phyloP scores from a whole-genome alignment of 2,888 invertebrate genomes.

The Caenorhabditis panamensis region DNA sequence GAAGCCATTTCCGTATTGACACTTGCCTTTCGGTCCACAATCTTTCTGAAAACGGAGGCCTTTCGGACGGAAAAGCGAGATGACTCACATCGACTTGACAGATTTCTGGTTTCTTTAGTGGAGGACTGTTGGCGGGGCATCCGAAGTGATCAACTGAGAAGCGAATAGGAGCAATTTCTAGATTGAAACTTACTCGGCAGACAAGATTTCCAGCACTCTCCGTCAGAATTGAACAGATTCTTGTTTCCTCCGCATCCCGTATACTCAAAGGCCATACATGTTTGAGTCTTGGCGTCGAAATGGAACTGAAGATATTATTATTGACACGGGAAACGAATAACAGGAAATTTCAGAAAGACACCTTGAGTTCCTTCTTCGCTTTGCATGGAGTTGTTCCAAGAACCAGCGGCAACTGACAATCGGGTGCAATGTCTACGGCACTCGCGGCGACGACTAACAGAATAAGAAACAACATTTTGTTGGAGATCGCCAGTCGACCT shows the following conservation, averaged over 20 bases:
- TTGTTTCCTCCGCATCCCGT: conserved; percentile 58
- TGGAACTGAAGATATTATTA: conserved; percentile 32
- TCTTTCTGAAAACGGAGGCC: conserved; percentile 22
- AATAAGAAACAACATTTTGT: not conserved
- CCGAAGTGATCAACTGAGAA: conserved; percentile 54
- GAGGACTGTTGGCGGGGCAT: conserved; percentile 46
- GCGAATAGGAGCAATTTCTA: not conserved
- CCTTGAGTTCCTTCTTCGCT: conserved; percentile 40
- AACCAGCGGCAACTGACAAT: conserved; percentile 30
- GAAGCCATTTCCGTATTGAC: conserved; percentile 5
- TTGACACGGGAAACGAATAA: not conserved
- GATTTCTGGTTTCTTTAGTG: not conserved
- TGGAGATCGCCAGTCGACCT: not conserved
- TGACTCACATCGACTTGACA: conserved; percentile 20
- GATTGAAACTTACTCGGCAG: conserved; percentile 47
- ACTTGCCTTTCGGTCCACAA: conserved; percentile 33
- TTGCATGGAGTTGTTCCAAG: conserved; percentile 45
- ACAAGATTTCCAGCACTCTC: conserved; percentile 38
- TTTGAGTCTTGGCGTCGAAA: conserved; percentile 48
- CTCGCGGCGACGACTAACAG: not conserved
- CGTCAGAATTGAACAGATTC: conserved; percentile 38
- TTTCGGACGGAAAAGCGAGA: not conserved
- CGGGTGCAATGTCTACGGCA: not conserved
- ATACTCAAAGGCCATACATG: conserved; percentile 53
- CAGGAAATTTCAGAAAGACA: no score